Base-by-base conservation (phyloP, 2,797 vertebrate genomes). In the Darevskia nairensis region DNA sequence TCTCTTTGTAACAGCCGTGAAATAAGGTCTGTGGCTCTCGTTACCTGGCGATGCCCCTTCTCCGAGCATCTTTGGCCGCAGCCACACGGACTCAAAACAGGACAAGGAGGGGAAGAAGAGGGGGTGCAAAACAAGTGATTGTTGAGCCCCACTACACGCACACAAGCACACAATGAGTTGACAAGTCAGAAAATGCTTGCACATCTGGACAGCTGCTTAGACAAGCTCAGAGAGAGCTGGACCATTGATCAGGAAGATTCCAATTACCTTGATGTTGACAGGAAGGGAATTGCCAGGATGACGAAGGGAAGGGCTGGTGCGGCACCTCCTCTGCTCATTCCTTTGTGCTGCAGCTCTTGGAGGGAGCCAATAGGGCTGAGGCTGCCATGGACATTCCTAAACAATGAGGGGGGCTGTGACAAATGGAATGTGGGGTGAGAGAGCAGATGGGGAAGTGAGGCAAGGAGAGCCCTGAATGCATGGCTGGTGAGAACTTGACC, bases 131-230 rank as follows among this genome's bases (percentile, higher is more conserved):
- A 68, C 23, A 79, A 88, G 79, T 19, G 68, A 39, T 25, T 35
- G 88, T 29, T 83, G 89, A 81, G 17, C 44, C 35, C 71, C 32
- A 9, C 11, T 10, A 19, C 50, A 59, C 13, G 4, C 21, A 1
- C 23, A 8, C 5, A 19, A 5, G 2, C 15, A 41, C 71, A 66
- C 80, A 88, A 59, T 6, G 79, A 87, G 89, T 32, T 84, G 90
- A 83, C 74, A 87, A 84, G 92, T 87, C 82, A 80, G 88, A 44
- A 84, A 86, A 86, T 1, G 74, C 71, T 3, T 5, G 82, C 75
- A 59, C 90, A 93, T 88, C 91, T 92, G 94, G 92, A 91, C 89
- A 90, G 23, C 71, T 87, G 71, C 55, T 55, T 78, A 80, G n/a
- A 71, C 61, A 8, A n/a, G 80, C 8, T 0, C 10, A 32, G 86